These are phyloP conservation scores for Dynastes maya DNA, from an alignment of 2,888 invertebrate species.

Conservation along the genomic window DNA sequence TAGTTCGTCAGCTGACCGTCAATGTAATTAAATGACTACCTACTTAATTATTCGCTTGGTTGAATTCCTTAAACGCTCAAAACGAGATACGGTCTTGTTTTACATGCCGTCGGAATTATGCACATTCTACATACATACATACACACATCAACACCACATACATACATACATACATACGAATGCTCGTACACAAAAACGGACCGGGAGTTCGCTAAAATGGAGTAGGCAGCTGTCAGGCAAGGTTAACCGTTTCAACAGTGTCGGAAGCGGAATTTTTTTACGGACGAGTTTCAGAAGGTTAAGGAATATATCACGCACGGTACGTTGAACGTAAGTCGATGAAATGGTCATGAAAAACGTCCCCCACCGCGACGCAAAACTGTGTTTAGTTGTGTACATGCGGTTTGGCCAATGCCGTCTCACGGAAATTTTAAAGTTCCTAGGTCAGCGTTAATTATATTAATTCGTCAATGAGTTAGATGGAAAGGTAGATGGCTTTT, in stretches of 20 bases:
- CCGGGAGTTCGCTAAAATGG: slow-evolving; percentile 17
- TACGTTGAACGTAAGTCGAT: background rate
- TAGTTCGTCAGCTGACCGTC: background rate
- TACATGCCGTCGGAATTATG: background rate
- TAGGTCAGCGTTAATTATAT: slow-evolving; percentile 37
- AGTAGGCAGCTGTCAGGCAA: slow-evolving; percentile 25
- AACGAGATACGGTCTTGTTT: slow-evolving; percentile 10
- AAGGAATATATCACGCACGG: slow-evolving; percentile 27
- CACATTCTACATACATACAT: background rate
- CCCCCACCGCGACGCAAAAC: background rate
- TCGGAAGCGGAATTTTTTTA: slow-evolving; percentile 40
- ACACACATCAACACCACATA: too few species aligned
- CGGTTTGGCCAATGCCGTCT: slow-evolving; percentile 18
- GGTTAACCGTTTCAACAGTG: slow-evolving; percentile 38
- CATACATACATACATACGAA: too few species aligned
- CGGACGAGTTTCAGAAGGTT: slow-evolving; percentile 37
- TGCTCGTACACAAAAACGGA: slow-evolving; percentile 2
- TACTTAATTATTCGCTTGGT: background rate
- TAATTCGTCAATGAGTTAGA: slow-evolving; percentile 25
- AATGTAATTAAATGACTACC: background rate
- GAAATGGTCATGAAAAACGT: slow-evolving; percentile 9
- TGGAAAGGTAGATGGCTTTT: background rate
- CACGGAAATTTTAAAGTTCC: slow-evolving; percentile 37
- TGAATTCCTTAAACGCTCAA: slow-evolving; percentile 12
- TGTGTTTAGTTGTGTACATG: background rate